Base-by-base conservation (phyloP, 2,888 invertebrate species). In the Polyommatus icarus region DNA sequence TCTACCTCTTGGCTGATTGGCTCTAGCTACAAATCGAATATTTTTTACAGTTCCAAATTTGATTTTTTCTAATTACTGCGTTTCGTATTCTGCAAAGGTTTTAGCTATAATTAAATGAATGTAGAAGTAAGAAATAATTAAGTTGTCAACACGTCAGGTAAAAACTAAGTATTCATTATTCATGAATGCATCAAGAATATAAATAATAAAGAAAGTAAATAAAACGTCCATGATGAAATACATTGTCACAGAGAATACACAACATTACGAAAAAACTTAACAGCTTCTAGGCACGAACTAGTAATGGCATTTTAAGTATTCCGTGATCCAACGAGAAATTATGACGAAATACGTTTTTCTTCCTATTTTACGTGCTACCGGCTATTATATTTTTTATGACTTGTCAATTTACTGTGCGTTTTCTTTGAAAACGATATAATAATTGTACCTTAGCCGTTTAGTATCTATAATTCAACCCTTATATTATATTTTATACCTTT, bases 291-390 rank as follows among this genome's bases (percentile, higher is more conserved):
- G 67, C 67, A 67, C 67, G 67, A 15, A 67, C 29, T 32, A 67
- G 29, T 67, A 67, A 67, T 67, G 67, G 7, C 67, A 67, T 67
- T 67, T 67, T 67, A 67, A 67, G 67, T 67, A 67, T 67, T 67
- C 67, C 67, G 29, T 32, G 29, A 15, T 67, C 67, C 29, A 32
- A 67, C 67, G 29, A 67, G 29, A 67, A 32, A 67, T 67, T 67
- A 15, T 67, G 67, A 67, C 67, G 67, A 67, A 67, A 67, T 67
- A 67, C 15, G 12, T 18, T 7, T 67, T 67, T 32, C 29, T 67
- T 67, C 67, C 29, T 32, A 12, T 67, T 67, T 67, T 67, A 67
- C 67, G 67, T 67, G 67, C 67, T 18, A 67, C 67, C 20, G 12
- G 20, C 29, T 29, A 29, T 29, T 67, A 12, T 7, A 67, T 67